These are phyloP conservation scores for Perizoma affinitatum DNA, from an alignment of 2,888 invertebrate species.

Conservation along the genomic window DNA sequence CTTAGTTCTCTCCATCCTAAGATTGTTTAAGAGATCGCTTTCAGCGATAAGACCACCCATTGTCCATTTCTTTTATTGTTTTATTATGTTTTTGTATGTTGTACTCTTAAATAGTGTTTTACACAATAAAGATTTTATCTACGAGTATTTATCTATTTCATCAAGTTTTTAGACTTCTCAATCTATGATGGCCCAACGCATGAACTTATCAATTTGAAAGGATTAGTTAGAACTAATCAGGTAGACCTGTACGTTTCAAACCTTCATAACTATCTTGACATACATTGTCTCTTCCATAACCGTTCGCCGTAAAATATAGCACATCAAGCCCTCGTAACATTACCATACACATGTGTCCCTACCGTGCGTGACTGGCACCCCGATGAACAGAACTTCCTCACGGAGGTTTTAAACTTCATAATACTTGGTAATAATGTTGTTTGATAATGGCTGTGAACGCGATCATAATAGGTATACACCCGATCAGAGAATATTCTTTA, in stretches of 20 bases:
- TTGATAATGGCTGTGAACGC: slow-evolving; percentile 7
- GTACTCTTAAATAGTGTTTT: no score
- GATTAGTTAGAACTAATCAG: neutral
- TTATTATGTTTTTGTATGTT: no score
- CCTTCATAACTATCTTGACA: slow-evolving; percentile 4
- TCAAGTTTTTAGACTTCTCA: no score
- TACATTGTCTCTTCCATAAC: slow-evolving; percentile 5
- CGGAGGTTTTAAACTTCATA: slow-evolving; percentile 13
- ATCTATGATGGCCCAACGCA: no score
- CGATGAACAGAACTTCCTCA: slow-evolving; percentile 14
- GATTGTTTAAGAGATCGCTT: no score
- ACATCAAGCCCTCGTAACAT: slow-evolving; percentile 10
- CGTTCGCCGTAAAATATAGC: slow-evolving; percentile 6
- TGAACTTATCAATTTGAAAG: no score
- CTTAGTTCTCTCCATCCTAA: no score
- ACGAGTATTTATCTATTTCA: no score
- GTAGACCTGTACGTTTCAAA: neutral
- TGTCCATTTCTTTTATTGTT: no score
- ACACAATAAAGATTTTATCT: no score
- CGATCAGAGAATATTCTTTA: no score
- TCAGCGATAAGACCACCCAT: no score
- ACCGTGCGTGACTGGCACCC: slow-evolving; percentile 21
- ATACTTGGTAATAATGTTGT: slow-evolving; percentile 19
- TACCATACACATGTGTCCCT: slow-evolving; percentile 13
- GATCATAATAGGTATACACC: neutral